Evolutionary conservation across 2,113 vertebrate genomes (phyloP).

Genomic region (Acinonyx jubatus): DNA sequence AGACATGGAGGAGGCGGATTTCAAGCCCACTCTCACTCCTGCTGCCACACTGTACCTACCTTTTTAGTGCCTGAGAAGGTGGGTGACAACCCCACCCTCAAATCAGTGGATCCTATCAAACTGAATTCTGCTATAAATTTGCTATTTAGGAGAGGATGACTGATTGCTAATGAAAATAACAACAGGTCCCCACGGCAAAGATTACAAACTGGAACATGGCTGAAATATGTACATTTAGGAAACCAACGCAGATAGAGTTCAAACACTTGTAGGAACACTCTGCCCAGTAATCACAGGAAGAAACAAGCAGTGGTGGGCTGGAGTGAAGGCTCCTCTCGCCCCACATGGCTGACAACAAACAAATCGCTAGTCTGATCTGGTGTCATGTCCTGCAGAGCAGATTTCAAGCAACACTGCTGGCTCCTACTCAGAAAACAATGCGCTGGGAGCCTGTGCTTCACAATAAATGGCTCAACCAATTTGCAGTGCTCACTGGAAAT

Average conservation of each 20-base stretch:
- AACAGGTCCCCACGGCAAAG: background rate
- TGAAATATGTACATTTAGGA: background rate
- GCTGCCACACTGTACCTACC: background rate
- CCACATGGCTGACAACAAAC: slow-evolving; percentile 75
- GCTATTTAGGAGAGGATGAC: background rate
- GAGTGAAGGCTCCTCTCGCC: background rate
- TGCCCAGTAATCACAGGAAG: background rate
- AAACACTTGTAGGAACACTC: background rate
- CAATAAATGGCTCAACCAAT: slow-evolving; percentile 81
- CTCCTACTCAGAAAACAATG: slow-evolving; percentile 77
- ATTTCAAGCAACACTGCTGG: slow-evolving; percentile 76
- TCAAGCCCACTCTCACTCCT: background rate
- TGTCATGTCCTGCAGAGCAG: slow-evolving; percentile 81
- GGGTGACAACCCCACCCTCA: background rate
- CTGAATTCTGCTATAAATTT: background rate
- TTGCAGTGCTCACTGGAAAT: slow-evolving; percentile 79
- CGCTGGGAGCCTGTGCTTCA: slow-evolving; percentile 63
- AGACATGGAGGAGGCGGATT: background rate
- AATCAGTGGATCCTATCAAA: fast-evolving
- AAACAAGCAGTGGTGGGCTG: slow-evolving; percentile 26
- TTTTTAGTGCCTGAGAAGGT: background rate
- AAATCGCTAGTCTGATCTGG: slow-evolving; percentile 77
- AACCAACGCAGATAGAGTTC: background rate
- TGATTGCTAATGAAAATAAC: background rate
- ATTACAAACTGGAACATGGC: fast-evolving